phyloP scores from a whole-genome alignment of 2,113 vertebrate species.

The Cygnus atratus region DNA sequence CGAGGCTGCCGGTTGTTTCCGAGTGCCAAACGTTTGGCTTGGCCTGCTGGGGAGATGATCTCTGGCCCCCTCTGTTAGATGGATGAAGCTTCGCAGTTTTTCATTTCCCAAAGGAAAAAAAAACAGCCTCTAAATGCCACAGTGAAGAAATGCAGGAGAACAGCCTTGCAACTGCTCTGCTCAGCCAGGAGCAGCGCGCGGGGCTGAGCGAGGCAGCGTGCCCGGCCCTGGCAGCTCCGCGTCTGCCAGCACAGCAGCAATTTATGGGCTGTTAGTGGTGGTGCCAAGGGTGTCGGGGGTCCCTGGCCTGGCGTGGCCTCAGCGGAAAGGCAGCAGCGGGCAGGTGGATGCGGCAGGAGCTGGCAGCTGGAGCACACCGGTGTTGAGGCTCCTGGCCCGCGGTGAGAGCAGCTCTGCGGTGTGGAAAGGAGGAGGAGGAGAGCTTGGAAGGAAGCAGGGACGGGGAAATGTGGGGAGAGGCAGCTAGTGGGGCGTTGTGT shows the following conservation, averaged over 20 bases:
- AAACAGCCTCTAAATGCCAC: background rate
- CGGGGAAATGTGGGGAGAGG: no score
- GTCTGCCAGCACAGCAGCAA: background rate
- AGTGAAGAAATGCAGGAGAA: background rate
- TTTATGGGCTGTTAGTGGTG: background rate
- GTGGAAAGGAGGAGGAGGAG: no score
- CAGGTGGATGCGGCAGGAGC: background rate
- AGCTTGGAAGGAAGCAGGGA: no score
- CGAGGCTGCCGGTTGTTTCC: background rate
- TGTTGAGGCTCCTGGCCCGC: no score
- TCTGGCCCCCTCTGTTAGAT: background rate
- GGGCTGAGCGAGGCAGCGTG: background rate
- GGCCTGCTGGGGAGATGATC: background rate
- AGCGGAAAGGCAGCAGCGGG: background rate
- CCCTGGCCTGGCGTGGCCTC: background rate
- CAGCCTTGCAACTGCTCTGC: background rate
- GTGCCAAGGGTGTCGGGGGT: background rate
- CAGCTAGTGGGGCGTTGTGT: no score
- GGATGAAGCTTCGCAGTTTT: background rate
- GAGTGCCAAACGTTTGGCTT: background rate
- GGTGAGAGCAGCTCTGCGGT: no score
- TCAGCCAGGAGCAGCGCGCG: background rate
- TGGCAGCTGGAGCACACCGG: background rate
- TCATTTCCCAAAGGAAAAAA: background rate
- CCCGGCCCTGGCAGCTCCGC: background rate